Base-by-base conservation (phyloP, 2,797 vertebrate genomes). In the Eremophila alpestris region DNA sequence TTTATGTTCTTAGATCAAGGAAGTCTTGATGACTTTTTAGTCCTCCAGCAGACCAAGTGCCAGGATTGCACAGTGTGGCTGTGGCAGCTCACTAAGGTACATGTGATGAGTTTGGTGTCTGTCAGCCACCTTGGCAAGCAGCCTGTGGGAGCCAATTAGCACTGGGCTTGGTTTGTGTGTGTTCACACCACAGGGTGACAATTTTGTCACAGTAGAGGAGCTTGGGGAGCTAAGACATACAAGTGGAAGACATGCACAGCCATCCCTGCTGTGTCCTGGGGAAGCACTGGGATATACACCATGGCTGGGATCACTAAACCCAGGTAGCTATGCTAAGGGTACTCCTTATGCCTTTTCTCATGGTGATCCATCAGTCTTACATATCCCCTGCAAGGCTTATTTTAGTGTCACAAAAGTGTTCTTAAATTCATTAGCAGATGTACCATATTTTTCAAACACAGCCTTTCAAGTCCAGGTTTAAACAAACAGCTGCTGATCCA, bases 401-500 rank as follows among this genome's bases (percentile, higher is more conserved):
- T 90, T 84, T 71, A 89, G 27, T 16, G 20, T 45, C 48, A 60
- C 2, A 2, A 32, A 73, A 40, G 6, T 34, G 14, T n/a, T 65
- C 51, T 45, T 76, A 81, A 65, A 62, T 63, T 82, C 34, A 49
- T 52, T 69, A 88, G 7, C 34, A 83, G 40, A 70, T 36, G 16
- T 30, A 55, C 34, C 2, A 1, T 40, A 36, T 55, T 90, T 90
- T 88, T 56, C 30, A 73, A 75, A 49, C 0, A 9, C 54, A 65
- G 45, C 9, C 27, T 90, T 85, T 74, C 0, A 8, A 80, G 40
- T 18, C 21, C 32, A 11, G 17, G 8, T 79, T 79, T 83, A 76
- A 91, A 83, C 22, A 91, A 88, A 69, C 29, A 81, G 58, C 65
- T 73, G 52, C 55, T 69, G 32, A 89, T 64, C 30, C 65, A 73